These are phyloP conservation scores for Corticium candelabrum DNA, from an alignment of 37 sponge, comb jelly and placozoan genomes.

Conservation along the genomic window DNA sequence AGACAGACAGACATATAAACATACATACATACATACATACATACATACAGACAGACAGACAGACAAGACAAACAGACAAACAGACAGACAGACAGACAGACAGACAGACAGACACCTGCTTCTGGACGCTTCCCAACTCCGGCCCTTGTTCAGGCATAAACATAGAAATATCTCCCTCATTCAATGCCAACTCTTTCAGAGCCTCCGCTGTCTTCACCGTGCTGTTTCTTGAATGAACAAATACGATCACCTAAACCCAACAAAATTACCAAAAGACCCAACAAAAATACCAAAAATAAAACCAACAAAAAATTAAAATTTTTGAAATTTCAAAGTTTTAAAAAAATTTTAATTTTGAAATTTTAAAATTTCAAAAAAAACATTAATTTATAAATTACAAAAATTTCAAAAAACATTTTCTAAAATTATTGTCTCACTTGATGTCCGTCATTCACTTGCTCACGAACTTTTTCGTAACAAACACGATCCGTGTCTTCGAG, in stretches of 20 bases:
- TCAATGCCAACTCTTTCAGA: conserved; percentile 62
- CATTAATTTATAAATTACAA: background rate
- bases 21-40: no score
- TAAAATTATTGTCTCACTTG: conserved; percentile 52
- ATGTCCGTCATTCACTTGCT: conserved; percentile 52
- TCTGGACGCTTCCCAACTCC: conserved; percentile 48
- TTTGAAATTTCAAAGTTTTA: no score
- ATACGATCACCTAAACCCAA: conserved; percentile 90
- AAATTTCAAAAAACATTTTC: background rate
- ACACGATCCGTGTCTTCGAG: conserved; percentile 79
- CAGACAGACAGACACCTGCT: conserved; percentile 71
- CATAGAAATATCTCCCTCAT: conserved; percentile 25
- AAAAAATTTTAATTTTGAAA: background rate
- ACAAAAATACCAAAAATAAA: conserved; percentile 1
- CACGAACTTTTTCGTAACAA: conserved; percentile 92
- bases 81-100: no score
- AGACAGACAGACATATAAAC: no score
- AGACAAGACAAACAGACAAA: no score
- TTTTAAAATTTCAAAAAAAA: background rate
- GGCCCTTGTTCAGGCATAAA: conserved; percentile 61
- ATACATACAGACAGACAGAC: no score
- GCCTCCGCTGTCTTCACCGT: conserved; percentile 81
- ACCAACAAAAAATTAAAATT: no score
- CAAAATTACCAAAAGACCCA: no score
- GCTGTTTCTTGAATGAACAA: conserved; percentile 96